These are phyloP conservation scores for Leptoclinus maculatus DNA, from an alignment of 2,797 vertebrate genomes.

Conservation along the genomic window DNA sequence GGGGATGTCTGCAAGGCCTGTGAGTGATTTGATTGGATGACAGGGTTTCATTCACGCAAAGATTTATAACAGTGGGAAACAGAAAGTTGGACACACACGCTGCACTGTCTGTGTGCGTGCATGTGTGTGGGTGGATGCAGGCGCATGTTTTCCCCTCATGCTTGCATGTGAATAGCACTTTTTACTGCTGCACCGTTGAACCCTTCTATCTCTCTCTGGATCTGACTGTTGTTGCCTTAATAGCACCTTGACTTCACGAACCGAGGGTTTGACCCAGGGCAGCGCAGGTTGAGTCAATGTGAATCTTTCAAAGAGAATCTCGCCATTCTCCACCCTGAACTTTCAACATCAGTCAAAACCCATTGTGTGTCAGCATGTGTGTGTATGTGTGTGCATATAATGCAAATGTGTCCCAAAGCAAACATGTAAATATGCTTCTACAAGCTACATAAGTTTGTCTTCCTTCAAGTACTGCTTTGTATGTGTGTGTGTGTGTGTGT, in stretches of 20 bases:
- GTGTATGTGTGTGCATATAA: background rate
- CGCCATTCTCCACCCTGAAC: slow-evolving; percentile 36
- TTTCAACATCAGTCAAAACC: slow-evolving; percentile 37
- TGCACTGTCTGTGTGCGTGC: slow-evolving; percentile 1
- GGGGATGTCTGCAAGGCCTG: slow-evolving; percentile 36
- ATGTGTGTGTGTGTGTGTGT: slow-evolving; percentile 29
- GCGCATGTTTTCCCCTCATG: slow-evolving; percentile 43
- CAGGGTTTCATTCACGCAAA: slow-evolving; percentile 69
- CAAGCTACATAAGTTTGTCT: background rate
- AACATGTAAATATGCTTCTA: slow-evolving; percentile 5
- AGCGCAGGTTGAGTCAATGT: slow-evolving; percentile 21
- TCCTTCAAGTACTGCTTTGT: slow-evolving; percentile 7
- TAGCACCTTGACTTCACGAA: slow-evolving; percentile 48
- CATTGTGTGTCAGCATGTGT: slow-evolving; percentile 1
- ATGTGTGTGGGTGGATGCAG: slow-evolving; percentile 46
- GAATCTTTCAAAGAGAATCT: slow-evolving; percentile 39
- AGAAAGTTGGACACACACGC: slow-evolving; percentile 57
- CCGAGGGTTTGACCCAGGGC: slow-evolving; percentile 9
- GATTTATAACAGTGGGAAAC: slow-evolving; percentile 75
- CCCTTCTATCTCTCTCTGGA: slow-evolving; percentile 50
- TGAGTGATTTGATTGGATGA: slow-evolving; percentile 67
- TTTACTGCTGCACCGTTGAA: slow-evolving; percentile 62
- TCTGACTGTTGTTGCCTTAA: slow-evolving; percentile 41
- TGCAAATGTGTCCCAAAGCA: background rate
- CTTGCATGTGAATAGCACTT: slow-evolving; percentile 34